Base-by-base conservation (phyloP, 2,113 vertebrate species). In the Pyrgilauda ruficollis region DNA sequence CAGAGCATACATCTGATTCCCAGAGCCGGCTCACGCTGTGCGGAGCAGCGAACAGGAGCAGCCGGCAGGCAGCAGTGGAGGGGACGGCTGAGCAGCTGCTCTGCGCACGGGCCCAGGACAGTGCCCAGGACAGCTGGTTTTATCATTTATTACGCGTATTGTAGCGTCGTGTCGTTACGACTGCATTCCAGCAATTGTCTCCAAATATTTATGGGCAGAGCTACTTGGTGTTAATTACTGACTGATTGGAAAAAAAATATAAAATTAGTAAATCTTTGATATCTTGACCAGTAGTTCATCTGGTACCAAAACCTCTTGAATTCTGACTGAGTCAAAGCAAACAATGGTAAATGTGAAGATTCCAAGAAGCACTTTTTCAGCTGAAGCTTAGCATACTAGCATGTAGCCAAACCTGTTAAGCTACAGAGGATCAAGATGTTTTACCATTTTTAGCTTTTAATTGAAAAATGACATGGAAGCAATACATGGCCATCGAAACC, bases 121-220 rank as follows among this genome's bases (percentile, higher is more conserved):
- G 41, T 4, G 75, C 68, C 90, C 17, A 2, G 86, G 93, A 87
- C 96, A 97, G 86, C 93, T 96, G 96, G 7, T 70, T 91, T 52
- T 52, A 82, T 94, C 88, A 96, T 96, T 96, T 96, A 96, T 91
- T 90, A 72, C 77, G 56, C 4, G 30, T 53, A 79, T 90, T 92
- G 92, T 33, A 89, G 77, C 90, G 61, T 94, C 41, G 0, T 49
- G 69, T 61, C 88, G 27, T 92, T 89, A 68, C 6, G 4, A 76
- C 80, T 76, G 80, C 95, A 96, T 97, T 97, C 96, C 96, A 93
- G 50, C 90, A 94, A 97, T 79, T 96, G 86, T 66, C 92, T 84
- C 93, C 80, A 96, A 95, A 82, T 95, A 95, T 84, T 96, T 94
- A 96, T 4, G 41, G 73, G 88, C 27, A 94, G 56, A 87, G 61